phyloP scores from a whole-genome alignment of 2,888 invertebrate genomes.

The Netelia virgata region DNA sequence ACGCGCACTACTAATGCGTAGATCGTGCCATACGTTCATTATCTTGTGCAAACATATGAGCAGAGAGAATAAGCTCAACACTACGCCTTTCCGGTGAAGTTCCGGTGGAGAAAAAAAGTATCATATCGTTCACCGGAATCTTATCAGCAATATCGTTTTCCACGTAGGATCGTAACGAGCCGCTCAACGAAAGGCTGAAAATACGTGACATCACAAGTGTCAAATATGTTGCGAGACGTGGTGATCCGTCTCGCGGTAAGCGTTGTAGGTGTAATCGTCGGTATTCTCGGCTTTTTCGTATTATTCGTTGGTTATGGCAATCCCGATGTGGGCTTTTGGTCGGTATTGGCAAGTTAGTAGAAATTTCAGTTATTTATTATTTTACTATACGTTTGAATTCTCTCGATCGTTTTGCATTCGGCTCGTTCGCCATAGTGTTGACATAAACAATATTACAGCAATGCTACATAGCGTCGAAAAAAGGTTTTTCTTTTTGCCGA shows the following conservation, averaged over 20 bases:
- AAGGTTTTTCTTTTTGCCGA: neutral
- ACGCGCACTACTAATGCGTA: neutral
- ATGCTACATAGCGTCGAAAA: neutral
- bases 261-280: slow-evolving; percentile 71
- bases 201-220: slow-evolving; percentile 27
- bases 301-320: slow-evolving; percentile 72
- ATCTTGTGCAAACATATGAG: slow-evolving; percentile 5
- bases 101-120: neutral
- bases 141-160: slow-evolving; percentile 1
- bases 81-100: slow-evolving; percentile 10
- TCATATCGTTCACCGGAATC: neutral
- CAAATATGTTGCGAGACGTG: slow-evolving; percentile 72
- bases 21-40: neutral
- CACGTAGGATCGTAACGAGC: slow-evolving; percentile 23
- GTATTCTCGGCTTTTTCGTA: slow-evolving; percentile 72
- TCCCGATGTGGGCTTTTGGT: slow-evolving; percentile 76
- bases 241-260: slow-evolving; percentile 67
- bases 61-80: neutral
- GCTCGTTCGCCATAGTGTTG: neutral
- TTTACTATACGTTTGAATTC: slow-evolving; percentile 2
- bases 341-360: slow-evolving; percentile 75
- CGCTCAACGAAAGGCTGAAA: neutral
- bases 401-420: neutral
- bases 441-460: neutral
- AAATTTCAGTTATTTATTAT: neutral